phyloP scores from a whole-genome alignment of 2,797 vertebrate genomes.

The Brachyalestes nurse region DNA sequence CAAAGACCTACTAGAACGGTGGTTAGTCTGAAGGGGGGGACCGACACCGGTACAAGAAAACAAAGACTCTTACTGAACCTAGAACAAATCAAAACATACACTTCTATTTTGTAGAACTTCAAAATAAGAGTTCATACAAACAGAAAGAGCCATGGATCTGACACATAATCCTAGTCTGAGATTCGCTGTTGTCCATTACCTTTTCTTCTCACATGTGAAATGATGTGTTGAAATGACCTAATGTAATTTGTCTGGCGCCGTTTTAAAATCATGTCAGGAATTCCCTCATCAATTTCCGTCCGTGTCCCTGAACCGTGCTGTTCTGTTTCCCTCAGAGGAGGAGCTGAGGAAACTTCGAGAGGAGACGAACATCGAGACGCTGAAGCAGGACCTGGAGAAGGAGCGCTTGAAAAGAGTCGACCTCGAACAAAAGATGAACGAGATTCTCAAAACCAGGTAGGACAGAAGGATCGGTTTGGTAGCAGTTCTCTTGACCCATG shows the following conservation, averaged over 20 bases:
- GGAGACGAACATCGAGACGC: conserved; percentile 85
- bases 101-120: no score
- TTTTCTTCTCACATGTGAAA: not conserved
- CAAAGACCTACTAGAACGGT: no score
- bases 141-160: no score
- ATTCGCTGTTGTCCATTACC: not conserved
- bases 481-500: not conserved
- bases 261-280: conserved; percentile 9
- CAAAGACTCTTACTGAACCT: no score
- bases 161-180: not conserved
- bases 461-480: not conserved
- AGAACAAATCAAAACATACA: no score
- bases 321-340: conserved; percentile 82
- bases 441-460: conserved; percentile 85
- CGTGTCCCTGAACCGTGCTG: conserved; percentile 1
- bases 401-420: conserved; percentile 86
- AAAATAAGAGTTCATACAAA: no score
- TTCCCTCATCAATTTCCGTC: not conserved
- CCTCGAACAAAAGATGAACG: conserved; percentile 89
- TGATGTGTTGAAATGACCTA: not conserved
- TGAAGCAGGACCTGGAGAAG: conserved; percentile 91
- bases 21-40: no score
- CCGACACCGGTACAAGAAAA: no score
- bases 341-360: conserved; percentile 92
- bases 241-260: not conserved